phyloP scores from a whole-genome alignment of 2,888 invertebrate genomes.

The Acronicta aceris region DNA sequence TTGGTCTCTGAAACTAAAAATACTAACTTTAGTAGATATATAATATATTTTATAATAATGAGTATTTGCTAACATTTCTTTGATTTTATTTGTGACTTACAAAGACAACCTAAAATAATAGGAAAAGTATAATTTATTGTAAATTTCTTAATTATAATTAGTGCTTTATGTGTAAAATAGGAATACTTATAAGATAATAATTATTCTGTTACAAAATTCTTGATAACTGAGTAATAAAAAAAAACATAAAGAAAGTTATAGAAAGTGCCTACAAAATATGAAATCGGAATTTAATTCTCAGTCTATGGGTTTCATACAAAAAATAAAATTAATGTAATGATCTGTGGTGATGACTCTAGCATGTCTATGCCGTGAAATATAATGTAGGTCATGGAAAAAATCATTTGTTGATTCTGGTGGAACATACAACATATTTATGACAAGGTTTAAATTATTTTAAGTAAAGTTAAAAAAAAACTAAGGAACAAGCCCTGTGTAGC shows the following conservation, averaged over 20 bases:
- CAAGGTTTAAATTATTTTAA: too few relatives aligned
- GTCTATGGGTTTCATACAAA: slow-evolving; percentile 21
- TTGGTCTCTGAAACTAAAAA: not conserved
- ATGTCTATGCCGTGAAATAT: slow-evolving; percentile 15
- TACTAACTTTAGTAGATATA: slow-evolving; percentile 5
- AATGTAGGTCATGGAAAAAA: slow-evolving; percentile 2
- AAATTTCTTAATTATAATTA: not conserved
- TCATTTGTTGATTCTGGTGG: too few relatives aligned
- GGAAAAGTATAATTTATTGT: slow-evolving; percentile 19
- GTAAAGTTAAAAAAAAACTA: too few relatives aligned
- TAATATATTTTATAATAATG: slow-evolving; percentile 22
- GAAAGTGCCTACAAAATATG: not conserved
- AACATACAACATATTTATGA: too few relatives aligned
- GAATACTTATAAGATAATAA: too few relatives aligned
- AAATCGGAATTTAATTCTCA: slow-evolving; percentile 37
- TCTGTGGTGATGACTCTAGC: slow-evolving; percentile 36
- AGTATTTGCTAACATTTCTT: slow-evolving; percentile 48
- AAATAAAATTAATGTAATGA: slow-evolving; percentile 30
- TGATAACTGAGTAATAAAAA: too few relatives aligned
- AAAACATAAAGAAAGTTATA: not conserved
- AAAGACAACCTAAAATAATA: slow-evolving; percentile 16
- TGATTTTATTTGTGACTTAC: slow-evolving; percentile 52
- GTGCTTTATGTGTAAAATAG: too few relatives aligned
- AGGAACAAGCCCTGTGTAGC: too few relatives aligned
- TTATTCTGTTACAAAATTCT: too few relatives aligned